Percentiles rank a stretch among this genome's conserved stretches.
phyloP scores from a whole-genome alignment of 2,797 vertebrate species.

The Anabas testudineus region DNA sequence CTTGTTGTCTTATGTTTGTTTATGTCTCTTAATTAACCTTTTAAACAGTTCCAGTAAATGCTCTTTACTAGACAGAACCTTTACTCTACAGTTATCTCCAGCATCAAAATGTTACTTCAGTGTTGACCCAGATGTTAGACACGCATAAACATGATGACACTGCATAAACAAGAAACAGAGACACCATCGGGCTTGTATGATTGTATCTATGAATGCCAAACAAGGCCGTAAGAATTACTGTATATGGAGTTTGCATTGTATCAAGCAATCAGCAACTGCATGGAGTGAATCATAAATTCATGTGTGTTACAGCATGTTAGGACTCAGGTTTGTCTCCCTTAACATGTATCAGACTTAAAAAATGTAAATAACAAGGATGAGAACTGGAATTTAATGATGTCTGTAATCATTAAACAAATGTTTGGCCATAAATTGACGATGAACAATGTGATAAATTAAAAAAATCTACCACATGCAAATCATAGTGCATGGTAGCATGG shows the following conservation, averaged over 20 bases:
- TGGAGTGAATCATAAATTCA: not conserved
- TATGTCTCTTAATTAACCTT: not conserved
- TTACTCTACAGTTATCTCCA: not conserved
- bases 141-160: not conserved
- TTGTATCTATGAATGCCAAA: not conserved
- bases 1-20: not conserved
- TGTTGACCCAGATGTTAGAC: not conserved
- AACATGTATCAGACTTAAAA: too few relatives aligned
- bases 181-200: not conserved
- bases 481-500: not conserved
- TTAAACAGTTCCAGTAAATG: slow-evolving; percentile 21
- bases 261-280: not conserved
- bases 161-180: not conserved
- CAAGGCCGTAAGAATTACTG: not conserved
- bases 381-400: too few relatives aligned
- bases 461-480: not conserved
- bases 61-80: not conserved
- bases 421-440: too few relatives aligned
- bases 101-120: not conserved
- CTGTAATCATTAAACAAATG: too few relatives aligned
- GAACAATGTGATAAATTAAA: too few relatives aligned
- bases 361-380: too few relatives aligned
- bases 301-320: too few relatives aligned
- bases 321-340: too few relatives aligned
- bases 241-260: not conserved